These are phyloP conservation scores for Gallirallus australis DNA, from an alignment of 2,797 vertebrate genomes.

Conservation along the genomic window DNA sequence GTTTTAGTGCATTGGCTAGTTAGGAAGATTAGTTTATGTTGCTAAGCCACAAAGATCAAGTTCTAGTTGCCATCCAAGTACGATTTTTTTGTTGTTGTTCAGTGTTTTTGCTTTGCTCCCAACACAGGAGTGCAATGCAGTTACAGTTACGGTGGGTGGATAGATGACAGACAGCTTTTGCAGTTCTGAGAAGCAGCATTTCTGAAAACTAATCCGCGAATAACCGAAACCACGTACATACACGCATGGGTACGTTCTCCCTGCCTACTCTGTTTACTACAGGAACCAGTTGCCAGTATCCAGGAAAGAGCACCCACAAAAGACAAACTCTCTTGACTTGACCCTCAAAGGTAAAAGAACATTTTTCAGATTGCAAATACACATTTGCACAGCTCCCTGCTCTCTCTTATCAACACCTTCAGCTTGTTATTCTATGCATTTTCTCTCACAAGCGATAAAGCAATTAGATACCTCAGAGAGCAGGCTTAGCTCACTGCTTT, in stretches of 20 bases:
- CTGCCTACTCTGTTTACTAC: neutral
- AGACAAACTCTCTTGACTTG: neutral
- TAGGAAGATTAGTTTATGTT: neutral
- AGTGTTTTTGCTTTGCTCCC: neutral
- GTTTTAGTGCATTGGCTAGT: neutral
- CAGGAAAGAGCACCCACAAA: too few relatives aligned
- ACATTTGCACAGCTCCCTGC: neutral
- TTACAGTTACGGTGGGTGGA: neutral
- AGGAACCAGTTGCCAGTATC: neutral
- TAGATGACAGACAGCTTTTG: rapidly evolving
- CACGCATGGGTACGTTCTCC: neutral
- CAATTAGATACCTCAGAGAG: neutral
- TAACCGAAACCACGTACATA: neutral
- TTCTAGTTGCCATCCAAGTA: neutral
- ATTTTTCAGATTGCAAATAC: neutral
- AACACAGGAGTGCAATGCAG: neutral
- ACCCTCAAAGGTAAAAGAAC: neutral
- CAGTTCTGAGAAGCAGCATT: neutral
- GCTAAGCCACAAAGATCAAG: neutral
- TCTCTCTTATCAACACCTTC: neutral
- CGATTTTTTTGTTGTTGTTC: neutral
- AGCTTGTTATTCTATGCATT: neutral
- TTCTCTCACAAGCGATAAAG: neutral
- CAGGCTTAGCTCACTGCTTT: neutral
- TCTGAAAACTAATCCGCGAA: neutral